Percentiles rank a stretch among this genome's conserved stretches.
Conservation (phyloP, 2,888 invertebrate species). For the Rhaphigaster nebulosa region DNA sequence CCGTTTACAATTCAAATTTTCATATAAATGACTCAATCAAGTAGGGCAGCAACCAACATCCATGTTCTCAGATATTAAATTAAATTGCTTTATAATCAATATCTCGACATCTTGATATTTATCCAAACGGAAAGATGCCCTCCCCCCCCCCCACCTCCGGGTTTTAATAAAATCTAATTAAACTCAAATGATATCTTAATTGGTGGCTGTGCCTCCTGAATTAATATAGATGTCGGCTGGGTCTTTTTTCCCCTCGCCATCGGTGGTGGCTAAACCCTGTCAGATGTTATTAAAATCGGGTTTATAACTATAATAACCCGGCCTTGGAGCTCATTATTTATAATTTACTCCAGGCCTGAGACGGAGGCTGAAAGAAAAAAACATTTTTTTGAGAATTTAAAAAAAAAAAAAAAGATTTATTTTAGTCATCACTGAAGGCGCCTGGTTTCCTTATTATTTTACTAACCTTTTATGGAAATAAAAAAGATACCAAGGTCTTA, state of each 20-base stretch:
- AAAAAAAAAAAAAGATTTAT: not conserved
- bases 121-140: not conserved
- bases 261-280: constrained; percentile 34
- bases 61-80: not conserved
- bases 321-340: constrained; percentile 43
- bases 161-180: constrained; percentile 54
- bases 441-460: constrained; percentile 13
- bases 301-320: constrained; percentile 54
- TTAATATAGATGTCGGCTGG: constrained; percentile 15
- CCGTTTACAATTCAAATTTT: constrained; percentile 37
- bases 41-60: not conserved
- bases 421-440: not conserved
- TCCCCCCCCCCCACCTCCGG: not conserved
- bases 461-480: not conserved
- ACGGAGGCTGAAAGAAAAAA: not conserved
- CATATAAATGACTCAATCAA: constrained; percentile 39
- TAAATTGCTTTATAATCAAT: constrained; percentile 34
- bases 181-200: constrained; percentile 54
- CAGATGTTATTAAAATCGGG: constrained; percentile 54
- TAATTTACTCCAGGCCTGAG: constrained; percentile 35
- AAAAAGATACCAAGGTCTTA: not conserved
- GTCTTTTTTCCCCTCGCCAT: not conserved
- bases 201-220: constrained; percentile 20
- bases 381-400: not conserved
- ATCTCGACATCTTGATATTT: constrained; percentile 18